Percentiles rank a stretch among this genome's conserved stretches.
Conservation (phyloP, 2,113 vertebrate species). For the Dasypus novemcinctus region DNA sequence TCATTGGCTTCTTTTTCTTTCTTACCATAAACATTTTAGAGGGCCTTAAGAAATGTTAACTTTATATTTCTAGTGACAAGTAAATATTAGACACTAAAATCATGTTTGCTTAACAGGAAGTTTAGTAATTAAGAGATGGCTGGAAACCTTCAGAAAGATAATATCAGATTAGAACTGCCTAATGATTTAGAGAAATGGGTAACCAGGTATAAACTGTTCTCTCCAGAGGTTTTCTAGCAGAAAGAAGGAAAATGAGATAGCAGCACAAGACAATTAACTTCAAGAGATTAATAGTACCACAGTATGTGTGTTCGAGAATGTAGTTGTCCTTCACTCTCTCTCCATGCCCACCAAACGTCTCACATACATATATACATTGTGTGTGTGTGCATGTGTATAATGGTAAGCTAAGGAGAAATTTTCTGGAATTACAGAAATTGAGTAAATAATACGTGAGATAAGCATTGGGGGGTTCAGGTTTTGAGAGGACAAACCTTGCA, state of each 20-base stretch:
- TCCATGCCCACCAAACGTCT: rapidly evolving
- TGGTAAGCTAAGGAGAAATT: background rate
- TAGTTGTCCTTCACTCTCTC: background rate
- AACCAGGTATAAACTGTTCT: background rate
- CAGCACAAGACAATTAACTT: background rate
- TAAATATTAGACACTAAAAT: background rate
- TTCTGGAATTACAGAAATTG: background rate
- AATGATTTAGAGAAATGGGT: conserved; percentile 23
- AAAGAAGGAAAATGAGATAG: background rate
- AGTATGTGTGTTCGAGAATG: background rate
- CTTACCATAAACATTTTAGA: background rate
- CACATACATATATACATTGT: background rate
- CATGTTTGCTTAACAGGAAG: background rate
- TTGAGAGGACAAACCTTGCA: background rate
- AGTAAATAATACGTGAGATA: background rate
- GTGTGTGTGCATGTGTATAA: background rate
- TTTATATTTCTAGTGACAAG: background rate
- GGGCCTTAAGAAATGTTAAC: background rate
- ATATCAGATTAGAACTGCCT: background rate
- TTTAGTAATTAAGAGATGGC: background rate
- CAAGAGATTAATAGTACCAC: background rate
- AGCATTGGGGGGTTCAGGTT: background rate
- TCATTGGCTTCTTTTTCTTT: background rate
- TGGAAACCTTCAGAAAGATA: conserved; percentile 39
- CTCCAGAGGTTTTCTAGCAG: background rate